Base-by-base conservation (phyloP, 1,140 invertebrate species). In the Conus betulinus region DNA sequence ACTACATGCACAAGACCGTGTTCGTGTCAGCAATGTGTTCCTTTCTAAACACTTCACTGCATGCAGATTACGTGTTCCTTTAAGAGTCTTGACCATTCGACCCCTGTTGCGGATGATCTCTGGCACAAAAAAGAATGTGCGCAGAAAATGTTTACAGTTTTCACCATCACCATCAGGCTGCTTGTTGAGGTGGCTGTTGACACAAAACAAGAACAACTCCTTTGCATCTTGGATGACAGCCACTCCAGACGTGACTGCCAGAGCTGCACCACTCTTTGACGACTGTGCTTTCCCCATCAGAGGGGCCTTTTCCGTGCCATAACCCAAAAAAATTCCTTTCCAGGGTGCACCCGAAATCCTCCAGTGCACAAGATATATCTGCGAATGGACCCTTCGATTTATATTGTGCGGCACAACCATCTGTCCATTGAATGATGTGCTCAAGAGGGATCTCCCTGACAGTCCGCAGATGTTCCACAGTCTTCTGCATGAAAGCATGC, bases 221-320 rank as follows among this genome's bases (percentile, higher is more conserved):
- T 82, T 79, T 20, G 89, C 82, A 39, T 39, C 78, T 6, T 5
- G n/a, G 13, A 91, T 87, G 52, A 81, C n/a, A n/a, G n/a, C n/a
- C n/a, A n/a, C n/a, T 7, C 78, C 51, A 74, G 88, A 20, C 51
- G 57, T 88, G n/a, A 90, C 89, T 51, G 86, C 88, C 71, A 27
- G 76, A 27, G 78, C 78, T 25, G 89, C 67, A n/a, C 53, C 51
- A n/a, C 25, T 60, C 76, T 90, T n/a, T 90, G 25, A 87, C 83
- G 5, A 91, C 89, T 51, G 71, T 88, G 15, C 86, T 74, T 25
- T n/a, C n/a, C 8, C 89, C 91, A 89, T 91, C 89, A 23, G 87
- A 91, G 11, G 88, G 91, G 4, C 88, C 88, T 67, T 91, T 91
- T 39, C 91, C 89, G 85, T 91, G 91, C 17, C 88, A 60, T 11